Conservation (phyloP, 2,113 vertebrate species). For the Chamaea fasciata region DNA sequence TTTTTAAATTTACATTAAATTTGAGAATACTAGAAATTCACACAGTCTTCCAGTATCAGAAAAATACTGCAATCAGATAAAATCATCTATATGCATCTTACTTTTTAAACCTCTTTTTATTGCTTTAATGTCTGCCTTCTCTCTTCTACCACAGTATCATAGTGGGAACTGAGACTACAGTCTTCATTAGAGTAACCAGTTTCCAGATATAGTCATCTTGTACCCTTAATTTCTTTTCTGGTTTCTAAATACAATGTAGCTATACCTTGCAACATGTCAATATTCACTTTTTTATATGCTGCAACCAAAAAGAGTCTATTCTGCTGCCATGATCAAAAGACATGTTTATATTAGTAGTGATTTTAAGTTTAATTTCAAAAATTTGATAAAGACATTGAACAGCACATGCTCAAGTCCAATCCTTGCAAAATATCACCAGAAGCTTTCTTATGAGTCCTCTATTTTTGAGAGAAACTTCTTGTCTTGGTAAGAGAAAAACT, state of each 20-base stretch:
- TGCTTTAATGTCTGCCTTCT: background rate
- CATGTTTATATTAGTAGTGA: background rate
- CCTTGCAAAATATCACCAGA: background rate
- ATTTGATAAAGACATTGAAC: background rate
- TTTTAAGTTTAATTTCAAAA: background rate
- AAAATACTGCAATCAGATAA: background rate
- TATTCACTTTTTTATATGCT: background rate
- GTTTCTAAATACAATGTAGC: background rate
- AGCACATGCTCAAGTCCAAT: background rate
- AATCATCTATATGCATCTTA: background rate
- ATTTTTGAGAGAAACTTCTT: background rate
- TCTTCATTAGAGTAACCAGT: background rate
- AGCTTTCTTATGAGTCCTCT: background rate
- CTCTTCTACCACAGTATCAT: background rate
- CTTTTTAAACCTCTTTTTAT: background rate
- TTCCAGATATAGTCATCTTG: background rate
- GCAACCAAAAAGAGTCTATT: background rate
- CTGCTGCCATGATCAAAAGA: background rate
- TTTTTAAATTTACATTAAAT: background rate
- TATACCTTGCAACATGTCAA: background rate
- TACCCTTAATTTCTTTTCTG: background rate
- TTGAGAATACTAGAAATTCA: background rate
- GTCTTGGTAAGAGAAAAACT: background rate
- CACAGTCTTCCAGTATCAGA: background rate
- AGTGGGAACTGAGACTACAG: background rate